A percentile compares a stretch with the other conserved stretches of the same genome.
Evolutionary conservation across 2,888 invertebrate species (phyloP).

Genomic region (Biston stratarius): DNA sequence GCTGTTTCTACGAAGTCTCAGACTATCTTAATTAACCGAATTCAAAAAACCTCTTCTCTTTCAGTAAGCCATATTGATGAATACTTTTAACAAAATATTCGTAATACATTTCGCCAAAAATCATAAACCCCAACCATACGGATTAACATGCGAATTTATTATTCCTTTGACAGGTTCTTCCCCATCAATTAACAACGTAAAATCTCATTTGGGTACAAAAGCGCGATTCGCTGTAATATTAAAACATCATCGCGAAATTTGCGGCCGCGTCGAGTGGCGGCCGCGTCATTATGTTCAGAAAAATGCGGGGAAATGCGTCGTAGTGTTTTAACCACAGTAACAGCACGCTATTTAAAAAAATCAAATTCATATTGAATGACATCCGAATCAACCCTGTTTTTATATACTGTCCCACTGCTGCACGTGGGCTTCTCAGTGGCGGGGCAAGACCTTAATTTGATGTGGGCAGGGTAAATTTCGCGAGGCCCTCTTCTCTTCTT

Average conservation of each 20-base stretch:
- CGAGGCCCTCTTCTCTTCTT: too few relatives aligned
- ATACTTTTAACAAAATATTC: neutral
- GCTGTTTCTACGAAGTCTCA: too few relatives aligned
- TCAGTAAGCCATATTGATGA: too few relatives aligned
- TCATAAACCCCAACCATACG: constrained; percentile 1
- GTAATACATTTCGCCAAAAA: neutral
- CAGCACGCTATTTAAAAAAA: neutral
- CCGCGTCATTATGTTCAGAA: constrained; percentile 23
- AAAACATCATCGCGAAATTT: constrained; percentile 27
- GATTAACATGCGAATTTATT: constrained; percentile 12
- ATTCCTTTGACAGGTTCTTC: constrained; percentile 13
- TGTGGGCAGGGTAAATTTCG: too few relatives aligned
- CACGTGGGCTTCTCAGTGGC: too few relatives aligned
- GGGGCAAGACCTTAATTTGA: too few relatives aligned
- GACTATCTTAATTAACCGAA: too few relatives aligned
- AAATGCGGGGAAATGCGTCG: constrained; percentile 17
- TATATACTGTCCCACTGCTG: too few relatives aligned
- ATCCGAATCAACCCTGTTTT: neutral
- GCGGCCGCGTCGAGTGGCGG: constrained; percentile 26
- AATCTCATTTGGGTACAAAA: constrained; percentile 17
- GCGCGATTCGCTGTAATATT: constrained; percentile 25
- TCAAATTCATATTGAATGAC: neutral
- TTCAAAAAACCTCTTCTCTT: too few relatives aligned
- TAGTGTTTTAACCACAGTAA: neutral
- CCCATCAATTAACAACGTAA: constrained; percentile 22